These are phyloP conservation scores for Aspidoscelis tigris DNA, from an alignment of 2,113 vertebrate species.

Conservation along the genomic window DNA sequence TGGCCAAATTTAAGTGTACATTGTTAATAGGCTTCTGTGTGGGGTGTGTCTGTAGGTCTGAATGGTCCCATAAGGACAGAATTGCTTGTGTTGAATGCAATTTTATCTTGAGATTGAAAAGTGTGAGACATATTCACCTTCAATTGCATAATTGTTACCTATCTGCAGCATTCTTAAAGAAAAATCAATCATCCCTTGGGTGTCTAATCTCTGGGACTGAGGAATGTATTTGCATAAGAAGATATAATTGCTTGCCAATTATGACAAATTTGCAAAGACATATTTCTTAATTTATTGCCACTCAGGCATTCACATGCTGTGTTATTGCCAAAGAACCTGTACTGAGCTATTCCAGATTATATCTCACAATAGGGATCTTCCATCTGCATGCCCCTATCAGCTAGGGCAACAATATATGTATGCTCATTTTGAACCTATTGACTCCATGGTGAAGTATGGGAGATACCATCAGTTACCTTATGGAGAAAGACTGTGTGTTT, in stretches of 20 bases:
- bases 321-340: too few relatives aligned
- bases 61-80: neutral
- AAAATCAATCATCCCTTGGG: neutral
- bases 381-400: too few relatives aligned
- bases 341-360: too few relatives aligned
- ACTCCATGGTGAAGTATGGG: too few relatives aligned
- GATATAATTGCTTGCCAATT: conserved; percentile 55
- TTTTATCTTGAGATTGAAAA: conserved; percentile 13
- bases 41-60: neutral
- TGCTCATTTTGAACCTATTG: too few relatives aligned
- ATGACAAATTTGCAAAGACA: conserved; percentile 52
- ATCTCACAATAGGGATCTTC: too few relatives aligned
- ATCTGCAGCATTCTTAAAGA: neutral
- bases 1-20: too few relatives aligned
- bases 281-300: conserved; percentile 45
- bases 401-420: too few relatives aligned
- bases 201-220: conserved; percentile 47
- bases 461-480: too few relatives aligned
- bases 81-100: conserved; percentile 9
- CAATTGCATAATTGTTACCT: conserved; percentile 8
- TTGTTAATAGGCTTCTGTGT: neutral
- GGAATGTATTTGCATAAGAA: conserved; percentile 40
- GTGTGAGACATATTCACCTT: conserved; percentile 16
- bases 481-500: too few relatives aligned
- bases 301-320: conserved; percentile 10